Evolutionary conservation across 2,113 vertebrate genomes (phyloP).

Genomic region (Nettapus auritus): DNA sequence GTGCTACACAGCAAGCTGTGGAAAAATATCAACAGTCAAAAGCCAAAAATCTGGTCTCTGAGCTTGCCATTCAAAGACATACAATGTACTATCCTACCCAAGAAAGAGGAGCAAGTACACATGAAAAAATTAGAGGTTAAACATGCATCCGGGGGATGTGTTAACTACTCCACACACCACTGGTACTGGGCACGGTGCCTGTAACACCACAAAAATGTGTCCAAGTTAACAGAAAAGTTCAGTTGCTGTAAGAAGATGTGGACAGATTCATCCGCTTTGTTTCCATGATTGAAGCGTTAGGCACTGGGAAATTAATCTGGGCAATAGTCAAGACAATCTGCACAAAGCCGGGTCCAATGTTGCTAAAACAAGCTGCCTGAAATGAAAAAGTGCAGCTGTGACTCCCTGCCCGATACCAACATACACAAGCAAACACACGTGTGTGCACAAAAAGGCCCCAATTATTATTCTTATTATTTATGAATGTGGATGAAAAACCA

Average conservation of each 20-base stretch:
- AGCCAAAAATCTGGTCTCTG: not conserved
- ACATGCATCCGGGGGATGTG: rapidly evolving
- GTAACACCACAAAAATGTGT: not conserved
- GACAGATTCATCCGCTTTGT: not conserved
- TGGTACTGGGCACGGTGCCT: not conserved
- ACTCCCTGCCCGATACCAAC: not conserved
- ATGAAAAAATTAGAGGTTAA: not conserved
- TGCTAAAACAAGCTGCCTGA: constrained; percentile 45
- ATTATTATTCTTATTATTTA: constrained; percentile 71
- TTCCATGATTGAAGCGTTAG: constrained; percentile 29
- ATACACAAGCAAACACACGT: not conserved
- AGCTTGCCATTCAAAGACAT: not conserved
- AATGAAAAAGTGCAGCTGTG: constrained; percentile 47
- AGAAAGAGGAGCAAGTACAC: not conserved
- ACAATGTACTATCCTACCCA: not conserved
- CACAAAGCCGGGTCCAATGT: constrained; percentile 26
- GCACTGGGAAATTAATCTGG: constrained; percentile 49
- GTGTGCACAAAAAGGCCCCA: rapidly evolving
- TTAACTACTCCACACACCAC: not conserved
- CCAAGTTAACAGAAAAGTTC: constrained; percentile 10
- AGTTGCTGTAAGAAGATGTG: not conserved
- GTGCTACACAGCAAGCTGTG: not conserved
- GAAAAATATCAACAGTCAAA: constrained; percentile 6
- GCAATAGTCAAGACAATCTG: constrained; percentile 39
- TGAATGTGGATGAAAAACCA: constrained; percentile 67